These are phyloP conservation scores for Origma solitaria DNA, from an alignment of 2,113 vertebrate genomes.

Conservation along the genomic window DNA sequence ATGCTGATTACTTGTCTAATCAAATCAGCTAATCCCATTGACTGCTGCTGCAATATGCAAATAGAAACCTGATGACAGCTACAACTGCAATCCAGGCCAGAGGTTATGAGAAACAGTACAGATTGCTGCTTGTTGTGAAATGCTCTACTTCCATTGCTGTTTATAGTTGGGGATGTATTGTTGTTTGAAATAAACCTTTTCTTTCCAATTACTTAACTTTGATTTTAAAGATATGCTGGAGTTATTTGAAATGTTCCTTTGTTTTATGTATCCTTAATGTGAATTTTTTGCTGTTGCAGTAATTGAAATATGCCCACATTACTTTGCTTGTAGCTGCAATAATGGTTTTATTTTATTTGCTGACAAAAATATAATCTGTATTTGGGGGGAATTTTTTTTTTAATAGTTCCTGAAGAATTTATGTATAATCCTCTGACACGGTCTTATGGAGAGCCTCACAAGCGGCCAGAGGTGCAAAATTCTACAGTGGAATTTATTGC, in stretches of 20 bases:
- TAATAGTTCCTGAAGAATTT: slow-evolving; percentile 93
- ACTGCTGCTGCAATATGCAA: background rate
- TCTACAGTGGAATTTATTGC: slow-evolving; percentile 97
- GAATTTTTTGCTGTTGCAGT: background rate
- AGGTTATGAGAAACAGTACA: background rate
- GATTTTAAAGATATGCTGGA: background rate
- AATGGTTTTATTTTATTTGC: background rate
- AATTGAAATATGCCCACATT: background rate
- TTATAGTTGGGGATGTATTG: background rate
- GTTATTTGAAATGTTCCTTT: background rate
- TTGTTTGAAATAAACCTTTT: background rate
- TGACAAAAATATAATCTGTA: background rate
- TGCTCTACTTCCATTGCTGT: background rate
- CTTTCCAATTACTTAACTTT: background rate
- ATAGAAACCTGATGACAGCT: background rate
- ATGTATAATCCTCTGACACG: slow-evolving; percentile 97
- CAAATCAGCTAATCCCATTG: background rate
- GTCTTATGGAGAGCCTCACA: slow-evolving; percentile 95
- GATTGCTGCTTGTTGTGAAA: background rate
- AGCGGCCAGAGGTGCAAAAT: slow-evolving; percentile 95
- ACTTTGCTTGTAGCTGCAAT: background rate
- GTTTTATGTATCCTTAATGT: background rate
- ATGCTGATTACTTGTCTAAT: background rate
- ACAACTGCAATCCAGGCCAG: background rate
- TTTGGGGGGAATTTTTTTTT: background rate